Percentiles rank a stretch among this genome's conserved stretches.
Conservation (phyloP, 2,113 vertebrate genomes). For the Probosciger aterrimus region DNA sequence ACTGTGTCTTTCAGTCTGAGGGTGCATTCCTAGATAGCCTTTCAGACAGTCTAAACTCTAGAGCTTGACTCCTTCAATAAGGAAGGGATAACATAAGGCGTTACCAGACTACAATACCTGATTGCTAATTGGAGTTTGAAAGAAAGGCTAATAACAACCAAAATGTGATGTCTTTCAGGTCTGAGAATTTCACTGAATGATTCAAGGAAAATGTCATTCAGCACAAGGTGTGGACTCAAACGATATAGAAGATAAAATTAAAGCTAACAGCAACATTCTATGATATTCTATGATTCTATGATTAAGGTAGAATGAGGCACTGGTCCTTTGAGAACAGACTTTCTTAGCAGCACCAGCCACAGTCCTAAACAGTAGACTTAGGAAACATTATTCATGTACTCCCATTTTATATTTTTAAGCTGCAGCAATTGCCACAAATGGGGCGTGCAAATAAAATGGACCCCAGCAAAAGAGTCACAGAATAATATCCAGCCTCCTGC, state of each 20-base stretch:
- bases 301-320: neutral
- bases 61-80: neutral
- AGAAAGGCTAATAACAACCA: neutral
- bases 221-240: neutral
- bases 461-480: neutral
- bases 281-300: neutral
- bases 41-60: neutral
- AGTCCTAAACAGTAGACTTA: neutral
- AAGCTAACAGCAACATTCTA: neutral
- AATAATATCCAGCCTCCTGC: neutral
- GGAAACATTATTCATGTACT: neutral
- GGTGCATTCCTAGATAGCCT: neutral
- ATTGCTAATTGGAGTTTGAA: neutral
- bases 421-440: neutral
- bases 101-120: neutral
- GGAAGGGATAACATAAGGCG: neutral
- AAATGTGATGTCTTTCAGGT: neutral
- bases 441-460: fast-evolving
- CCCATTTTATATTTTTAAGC: neutral
- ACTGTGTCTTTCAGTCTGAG: neutral
- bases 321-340: neutral
- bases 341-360: neutral
- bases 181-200: neutral
- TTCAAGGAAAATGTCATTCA: neutral
- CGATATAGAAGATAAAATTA: neutral